Evolutionary conservation across 1,140 invertebrate species (phyloP).

Genomic region (Batillaria attramentaria): DNA sequence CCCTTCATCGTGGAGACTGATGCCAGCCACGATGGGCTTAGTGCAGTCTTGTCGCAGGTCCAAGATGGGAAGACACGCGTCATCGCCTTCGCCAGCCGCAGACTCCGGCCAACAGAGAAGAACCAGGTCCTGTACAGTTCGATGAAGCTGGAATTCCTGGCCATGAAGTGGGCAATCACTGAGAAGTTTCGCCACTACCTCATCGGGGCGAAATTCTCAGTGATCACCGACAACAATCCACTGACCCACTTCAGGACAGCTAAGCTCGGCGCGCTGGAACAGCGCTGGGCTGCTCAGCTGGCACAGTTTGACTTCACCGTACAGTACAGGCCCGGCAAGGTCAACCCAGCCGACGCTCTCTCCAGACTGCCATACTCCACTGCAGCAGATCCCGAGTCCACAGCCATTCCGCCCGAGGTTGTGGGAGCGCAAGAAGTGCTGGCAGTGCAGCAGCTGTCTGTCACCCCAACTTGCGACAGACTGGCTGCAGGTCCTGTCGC

Average conservation of each 20-base stretch:
- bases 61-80: constrained; percentile 26
- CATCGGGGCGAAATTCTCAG: constrained; percentile 15
- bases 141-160: constrained; percentile 31
- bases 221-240: constrained; percentile 36
- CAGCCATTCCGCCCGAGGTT: constrained; percentile 1
- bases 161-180: constrained; percentile 30
- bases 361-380: constrained; percentile 20
- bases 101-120: constrained; percentile 15
- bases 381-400: background rate
- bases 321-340: constrained; percentile 35
- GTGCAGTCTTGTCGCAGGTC: constrained; percentile 34
- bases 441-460: background rate
- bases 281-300: constrained; percentile 22
- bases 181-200: constrained; percentile 34
- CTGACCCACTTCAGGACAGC: constrained; percentile 10
- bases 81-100: constrained; percentile 32
- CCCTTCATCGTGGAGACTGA: constrained; percentile 35
- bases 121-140: constrained; percentile 28
- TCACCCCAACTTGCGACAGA: too few species aligned
- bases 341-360: constrained; percentile 38
- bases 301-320: constrained; percentile 44
- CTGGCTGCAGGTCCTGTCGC: too few species aligned
- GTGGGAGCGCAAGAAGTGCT: background rate
- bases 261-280: background rate
- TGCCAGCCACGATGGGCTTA: constrained; percentile 32